Conservation (phyloP, 2,888 invertebrate species). For the Orthosia incerta region DNA sequence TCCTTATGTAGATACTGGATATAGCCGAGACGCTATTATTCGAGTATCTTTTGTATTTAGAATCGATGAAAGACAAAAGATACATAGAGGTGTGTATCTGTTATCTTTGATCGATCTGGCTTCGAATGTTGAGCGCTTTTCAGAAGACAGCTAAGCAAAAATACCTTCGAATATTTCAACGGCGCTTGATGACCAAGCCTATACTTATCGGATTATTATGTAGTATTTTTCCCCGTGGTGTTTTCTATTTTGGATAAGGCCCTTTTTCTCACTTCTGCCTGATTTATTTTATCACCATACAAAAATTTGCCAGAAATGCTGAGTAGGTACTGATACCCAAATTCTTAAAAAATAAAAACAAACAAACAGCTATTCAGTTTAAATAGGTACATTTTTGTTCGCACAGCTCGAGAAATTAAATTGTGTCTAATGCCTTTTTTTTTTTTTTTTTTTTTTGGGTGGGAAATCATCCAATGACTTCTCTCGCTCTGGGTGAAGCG, state of each 20-base stretch:
- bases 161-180: background rate
- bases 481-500: no score
- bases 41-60: conserved; percentile 21
- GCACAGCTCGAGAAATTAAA: no score
- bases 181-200: background rate
- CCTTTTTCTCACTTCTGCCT: no score
- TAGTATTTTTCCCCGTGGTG: background rate
- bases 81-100: background rate
- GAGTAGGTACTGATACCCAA: no score
- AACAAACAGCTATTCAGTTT: background rate
- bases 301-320: no score
- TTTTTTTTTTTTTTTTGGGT: no score
- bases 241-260: conserved; percentile 4
- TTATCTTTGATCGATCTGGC: conserved; percentile 23
- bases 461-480: no score
- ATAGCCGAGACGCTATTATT: conserved; percentile 24
- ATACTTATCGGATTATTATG: background rate
- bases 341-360: no score
- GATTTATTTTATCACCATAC: no score
- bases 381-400: no score
- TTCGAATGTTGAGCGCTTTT: conserved; percentile 11
- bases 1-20: background rate
- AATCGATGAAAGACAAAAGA: no score
- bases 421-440: no score
- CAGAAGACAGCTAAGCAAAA: background rate